A percentile compares a stretch with the other conserved stretches of the same genome.
Conservation (phyloP, 2,113 vertebrate species). For the Anolis sagrei region DNA sequence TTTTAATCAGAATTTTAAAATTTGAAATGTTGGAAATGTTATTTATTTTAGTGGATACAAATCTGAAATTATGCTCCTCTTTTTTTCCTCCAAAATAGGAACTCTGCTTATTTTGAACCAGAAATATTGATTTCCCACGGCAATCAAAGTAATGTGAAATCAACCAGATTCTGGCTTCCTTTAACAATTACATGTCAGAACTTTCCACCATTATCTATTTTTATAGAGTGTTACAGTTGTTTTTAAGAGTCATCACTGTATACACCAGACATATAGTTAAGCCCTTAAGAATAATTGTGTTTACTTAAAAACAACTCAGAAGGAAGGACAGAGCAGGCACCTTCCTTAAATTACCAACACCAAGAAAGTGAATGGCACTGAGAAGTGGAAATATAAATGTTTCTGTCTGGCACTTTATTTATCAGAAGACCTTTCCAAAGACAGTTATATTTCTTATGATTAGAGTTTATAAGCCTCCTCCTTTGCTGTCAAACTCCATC, state of each 20-base stretch:
- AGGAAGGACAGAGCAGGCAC: no score
- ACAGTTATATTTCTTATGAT: conserved; percentile 32
- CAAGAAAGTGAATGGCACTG: not conserved
- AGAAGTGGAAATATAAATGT: not conserved
- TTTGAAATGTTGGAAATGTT: not conserved
- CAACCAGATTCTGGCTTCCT: no score
- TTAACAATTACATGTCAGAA: not conserved
- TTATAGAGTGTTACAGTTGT: not conserved
- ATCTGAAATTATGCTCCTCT: not conserved
- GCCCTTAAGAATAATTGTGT: not conserved
- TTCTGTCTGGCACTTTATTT: conserved; percentile 14
- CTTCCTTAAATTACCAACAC: not conserved
- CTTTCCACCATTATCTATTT: not conserved
- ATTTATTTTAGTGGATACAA: no score
- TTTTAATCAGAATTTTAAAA: not conserved
- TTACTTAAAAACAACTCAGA: not conserved
- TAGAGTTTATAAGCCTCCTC: not conserved
- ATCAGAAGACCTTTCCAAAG: conserved; percentile 31
- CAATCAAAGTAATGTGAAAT: not conserved
- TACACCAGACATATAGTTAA: not conserved
- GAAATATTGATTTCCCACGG: not conserved
- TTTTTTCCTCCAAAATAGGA: not conserved
- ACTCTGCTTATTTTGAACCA: not conserved
- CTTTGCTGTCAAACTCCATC: not conserved
- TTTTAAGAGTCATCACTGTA: not conserved